Conservation (phyloP, 1,140 invertebrate genomes). For the Camponotus vicinus region DNA sequence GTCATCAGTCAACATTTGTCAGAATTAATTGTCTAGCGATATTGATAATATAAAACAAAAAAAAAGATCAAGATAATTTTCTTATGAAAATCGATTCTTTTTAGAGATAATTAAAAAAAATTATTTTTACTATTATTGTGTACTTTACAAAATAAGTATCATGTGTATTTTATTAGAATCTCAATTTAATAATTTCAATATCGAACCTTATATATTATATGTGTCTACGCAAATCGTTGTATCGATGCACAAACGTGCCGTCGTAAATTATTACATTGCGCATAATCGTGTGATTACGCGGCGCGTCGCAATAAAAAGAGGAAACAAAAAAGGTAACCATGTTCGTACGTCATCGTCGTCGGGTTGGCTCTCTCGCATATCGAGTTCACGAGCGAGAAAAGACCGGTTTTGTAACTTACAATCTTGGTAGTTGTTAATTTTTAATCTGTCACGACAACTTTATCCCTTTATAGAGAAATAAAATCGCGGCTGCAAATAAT, state of each 20-base stretch:
- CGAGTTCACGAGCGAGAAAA: background rate
- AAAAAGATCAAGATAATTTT: background rate
- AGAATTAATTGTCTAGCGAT: background rate
- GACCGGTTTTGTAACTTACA: background rate
- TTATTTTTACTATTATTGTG: background rate
- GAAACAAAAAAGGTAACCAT: background rate
- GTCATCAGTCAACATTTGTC: background rate
- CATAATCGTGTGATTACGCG: conserved; percentile 24
- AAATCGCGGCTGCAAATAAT: background rate
- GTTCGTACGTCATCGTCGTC: background rate
- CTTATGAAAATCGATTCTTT: background rate
- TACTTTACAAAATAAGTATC: no score
- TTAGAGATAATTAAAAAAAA: background rate
- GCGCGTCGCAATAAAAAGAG: conserved; percentile 6
- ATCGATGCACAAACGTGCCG: conserved; percentile 8
- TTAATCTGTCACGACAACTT: background rate
- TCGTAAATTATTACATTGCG: conserved; percentile 36
- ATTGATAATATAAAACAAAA: background rate
- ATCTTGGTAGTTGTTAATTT: conserved; percentile 21
- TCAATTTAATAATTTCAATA: background rate
- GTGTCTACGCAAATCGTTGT: background rate
- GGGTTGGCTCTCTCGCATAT: background rate
- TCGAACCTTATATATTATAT: conserved; percentile 13
- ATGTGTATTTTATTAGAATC: background rate
- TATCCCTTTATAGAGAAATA: background rate